A percentile compares a stretch with the other conserved stretches of the same genome.
Evolutionary conservation across 2,113 vertebrate species (phyloP).

Genomic region (Xiphias gladius): DNA sequence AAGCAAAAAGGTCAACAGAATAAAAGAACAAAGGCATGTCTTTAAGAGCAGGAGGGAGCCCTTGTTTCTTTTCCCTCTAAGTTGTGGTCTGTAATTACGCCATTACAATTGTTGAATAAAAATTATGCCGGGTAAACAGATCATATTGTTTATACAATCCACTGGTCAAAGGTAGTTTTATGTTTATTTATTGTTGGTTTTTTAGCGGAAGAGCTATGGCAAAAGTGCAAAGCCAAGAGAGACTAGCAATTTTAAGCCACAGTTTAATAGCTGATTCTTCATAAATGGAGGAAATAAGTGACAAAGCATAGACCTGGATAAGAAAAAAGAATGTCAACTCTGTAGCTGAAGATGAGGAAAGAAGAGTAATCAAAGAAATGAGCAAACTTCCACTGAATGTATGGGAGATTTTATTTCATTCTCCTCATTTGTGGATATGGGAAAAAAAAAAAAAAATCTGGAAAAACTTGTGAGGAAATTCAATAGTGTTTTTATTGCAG

Average conservation of each 20-base stretch:
- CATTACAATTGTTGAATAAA: constrained; percentile 4
- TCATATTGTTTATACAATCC: constrained; percentile 30
- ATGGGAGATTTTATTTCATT: constrained; percentile 29
- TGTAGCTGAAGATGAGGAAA: constrained; percentile 12
- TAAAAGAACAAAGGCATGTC: constrained; percentile 40
- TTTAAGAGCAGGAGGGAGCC: constrained; percentile 19
- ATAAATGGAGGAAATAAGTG: constrained; percentile 10
- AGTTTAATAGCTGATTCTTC: constrained; percentile 22
- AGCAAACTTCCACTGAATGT: constrained; percentile 6
- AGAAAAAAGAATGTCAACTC: constrained; percentile 11
- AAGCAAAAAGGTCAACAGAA: constrained; percentile 16
- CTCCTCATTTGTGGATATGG: constrained; percentile 28
- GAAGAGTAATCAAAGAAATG: constrained; percentile 33
- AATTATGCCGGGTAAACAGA: constrained; percentile 5
- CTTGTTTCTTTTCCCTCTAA: constrained; percentile 24
- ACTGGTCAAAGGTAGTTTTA: constrained; percentile 41
- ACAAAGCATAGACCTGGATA: neutral
- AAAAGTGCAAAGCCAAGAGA: neutral
- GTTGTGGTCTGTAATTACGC: constrained; percentile 39
- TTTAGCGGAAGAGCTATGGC: constrained; percentile 30
- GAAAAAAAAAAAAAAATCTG: constrained; percentile 37
- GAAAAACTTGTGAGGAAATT: constrained; percentile 24
- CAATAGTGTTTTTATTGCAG: constrained; percentile 52
- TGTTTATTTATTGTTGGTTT: constrained; percentile 41
- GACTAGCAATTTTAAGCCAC: neutral